A percentile compares a stretch with the other conserved stretches of the same genome.
These are phyloP conservation scores for Acropora tenuis DNA, from an alignment of 64 coral and sea anemone genomes.

Conservation along the genomic window DNA sequence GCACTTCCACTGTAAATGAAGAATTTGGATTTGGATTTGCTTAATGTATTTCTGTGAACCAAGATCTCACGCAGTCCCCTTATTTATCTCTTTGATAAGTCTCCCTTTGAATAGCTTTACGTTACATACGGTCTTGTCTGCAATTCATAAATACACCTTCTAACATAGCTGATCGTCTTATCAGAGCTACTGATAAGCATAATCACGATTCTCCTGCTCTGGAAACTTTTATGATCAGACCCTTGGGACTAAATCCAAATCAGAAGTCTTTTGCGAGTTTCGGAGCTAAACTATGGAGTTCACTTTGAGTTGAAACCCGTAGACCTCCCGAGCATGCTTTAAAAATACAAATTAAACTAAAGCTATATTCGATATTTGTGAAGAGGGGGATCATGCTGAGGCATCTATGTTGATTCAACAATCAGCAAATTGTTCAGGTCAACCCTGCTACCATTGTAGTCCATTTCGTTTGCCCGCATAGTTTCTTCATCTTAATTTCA, in stretches of 20 bases:
- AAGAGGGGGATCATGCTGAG: background rate
- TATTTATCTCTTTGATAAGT: background rate
- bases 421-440: background rate
- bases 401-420: background rate
- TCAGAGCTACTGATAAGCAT: background rate
- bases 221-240: background rate
- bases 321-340: background rate
- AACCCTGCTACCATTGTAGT: background rate
- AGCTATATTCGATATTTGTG: background rate
- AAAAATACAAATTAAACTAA: background rate
- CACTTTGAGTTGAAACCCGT: background rate
- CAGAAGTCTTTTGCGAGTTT: background rate
- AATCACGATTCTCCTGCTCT: background rate
- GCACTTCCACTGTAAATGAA: no score
- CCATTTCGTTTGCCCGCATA: background rate
- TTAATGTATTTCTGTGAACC: background rate
- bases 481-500: no score
- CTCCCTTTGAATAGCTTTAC: background rate
- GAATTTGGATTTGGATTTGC: no score
- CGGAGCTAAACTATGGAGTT: background rate
- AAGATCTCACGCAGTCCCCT: background rate
- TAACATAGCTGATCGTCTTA: background rate
- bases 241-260: background rate
- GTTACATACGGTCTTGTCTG: background rate
- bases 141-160: background rate